Evolutionary conservation across 2,888 invertebrate species (phyloP), one percentile per base, ranked within the genome.

Genomic region (Exephanes ischioxanthus): DNA sequence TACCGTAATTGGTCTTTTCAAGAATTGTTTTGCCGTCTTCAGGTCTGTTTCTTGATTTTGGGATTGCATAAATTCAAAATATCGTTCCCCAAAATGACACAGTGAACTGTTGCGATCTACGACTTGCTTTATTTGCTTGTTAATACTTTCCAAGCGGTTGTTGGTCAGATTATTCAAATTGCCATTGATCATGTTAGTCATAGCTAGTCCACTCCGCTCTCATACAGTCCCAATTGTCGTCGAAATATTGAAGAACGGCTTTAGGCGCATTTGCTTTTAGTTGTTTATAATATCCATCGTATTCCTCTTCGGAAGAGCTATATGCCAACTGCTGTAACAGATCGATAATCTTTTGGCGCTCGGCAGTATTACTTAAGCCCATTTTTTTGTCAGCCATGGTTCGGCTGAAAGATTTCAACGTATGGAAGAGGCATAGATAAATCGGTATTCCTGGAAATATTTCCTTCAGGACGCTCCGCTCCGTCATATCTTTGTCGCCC

Each of bases 341-440:
- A 41, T 68, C 14, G n/a, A 63, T 37, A 30, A 53, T 14, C 16
- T 63, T 41, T n/a, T 67, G 63, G n/a, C 41, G 7, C 37, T 61
- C 26, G 6, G 37, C 37, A 37, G 37, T 37, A 76, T 77, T 19
- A 11, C 14, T 30, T 9, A 53, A 14, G 55, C 14, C 11, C 41
- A 76, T 51, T 19, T 73, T 66, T 7, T 63, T 16, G 14, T n/a
- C 58, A 6, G 16, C 61, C 16, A 82, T n/a, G 26, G 75, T 51
- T 19, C 70, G 61, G 9, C 48, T 37, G 51, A 80, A 80, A 30
- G 80, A 63, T 76, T 55, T 80, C 9, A 80, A n/a, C 0, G 53
- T 55, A 41, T 80, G 84, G n/a, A 75, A 84, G 6, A 70, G 33
- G 51, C 84, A 84, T 9, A 84, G 41, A 48, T 80, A 84, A 6